Evolutionary conservation across 2,888 invertebrate species (phyloP).

Genomic region (Alloplasta piceator): DNA sequence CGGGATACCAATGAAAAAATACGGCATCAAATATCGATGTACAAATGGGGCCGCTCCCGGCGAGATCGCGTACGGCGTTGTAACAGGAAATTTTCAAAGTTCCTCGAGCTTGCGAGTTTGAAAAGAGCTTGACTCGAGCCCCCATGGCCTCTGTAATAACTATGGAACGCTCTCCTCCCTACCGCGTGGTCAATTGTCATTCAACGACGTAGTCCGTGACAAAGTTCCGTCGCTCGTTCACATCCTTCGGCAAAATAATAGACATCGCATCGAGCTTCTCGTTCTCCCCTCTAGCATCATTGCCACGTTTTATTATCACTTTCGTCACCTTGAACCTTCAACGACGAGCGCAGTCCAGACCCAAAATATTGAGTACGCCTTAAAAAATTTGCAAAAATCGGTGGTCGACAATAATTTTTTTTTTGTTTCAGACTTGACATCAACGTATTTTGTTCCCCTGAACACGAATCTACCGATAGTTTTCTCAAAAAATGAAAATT

Average conservation of each 20-base stretch:
- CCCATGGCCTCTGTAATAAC: constrained; percentile 46
- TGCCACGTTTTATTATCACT: neutral
- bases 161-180: constrained; percentile 31
- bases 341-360: no score
- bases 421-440: no score
- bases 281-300: constrained; percentile 18
- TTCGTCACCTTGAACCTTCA: no score
- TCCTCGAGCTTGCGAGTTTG: constrained; percentile 41
- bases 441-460: no score
- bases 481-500: no score
- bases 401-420: no score
- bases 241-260: constrained; percentile 37
- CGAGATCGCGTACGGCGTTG: neutral
- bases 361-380: no score
- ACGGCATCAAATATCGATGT: no score
- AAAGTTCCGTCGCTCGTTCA: constrained; percentile 27
- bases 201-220: constrained; percentile 42
- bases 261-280: constrained; percentile 8
- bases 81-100: constrained; percentile 27
- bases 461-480: no score
- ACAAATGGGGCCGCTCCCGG: no score
- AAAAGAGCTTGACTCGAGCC: constrained; percentile 52
- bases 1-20: neutral
- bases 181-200: constrained; percentile 54
- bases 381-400: no score